Evolutionary conservation across 2,797 vertebrate species (phyloP).

Genomic region (Poecile montanus): DNA sequence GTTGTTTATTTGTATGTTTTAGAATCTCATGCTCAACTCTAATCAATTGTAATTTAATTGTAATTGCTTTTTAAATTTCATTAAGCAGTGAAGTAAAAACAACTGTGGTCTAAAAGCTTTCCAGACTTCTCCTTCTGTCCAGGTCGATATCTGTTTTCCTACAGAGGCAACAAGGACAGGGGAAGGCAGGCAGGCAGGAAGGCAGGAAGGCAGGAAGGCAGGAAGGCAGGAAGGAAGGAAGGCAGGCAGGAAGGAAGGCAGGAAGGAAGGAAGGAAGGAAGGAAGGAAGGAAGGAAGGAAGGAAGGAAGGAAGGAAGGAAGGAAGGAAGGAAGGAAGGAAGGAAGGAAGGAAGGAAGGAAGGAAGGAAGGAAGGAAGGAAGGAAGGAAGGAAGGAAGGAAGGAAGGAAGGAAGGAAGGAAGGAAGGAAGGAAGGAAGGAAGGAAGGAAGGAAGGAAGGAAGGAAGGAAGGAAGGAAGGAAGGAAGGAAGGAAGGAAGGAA

Average conservation of each 20-base stretch:
- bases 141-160: background rate
- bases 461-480: background rate
- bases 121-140: background rate
- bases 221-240: no score
- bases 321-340: background rate
- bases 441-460: no score
- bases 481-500: background rate
- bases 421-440: background rate
- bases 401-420: no score
- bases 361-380: background rate
- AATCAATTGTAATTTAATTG: constrained; percentile 5
- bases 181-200: background rate
- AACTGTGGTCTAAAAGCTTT: background rate
- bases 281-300: no score
- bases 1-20: background rate
- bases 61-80: constrained; percentile 13
- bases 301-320: background rate
- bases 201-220: no score
- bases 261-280: no score
- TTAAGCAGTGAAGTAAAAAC: background rate
- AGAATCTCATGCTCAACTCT: background rate
- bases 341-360: background rate
- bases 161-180: background rate
- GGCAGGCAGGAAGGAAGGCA: background rate
- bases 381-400: no score